phyloP scores from a whole-genome alignment of 2,888 invertebrate genomes.

The Blomia tropicalis region DNA sequence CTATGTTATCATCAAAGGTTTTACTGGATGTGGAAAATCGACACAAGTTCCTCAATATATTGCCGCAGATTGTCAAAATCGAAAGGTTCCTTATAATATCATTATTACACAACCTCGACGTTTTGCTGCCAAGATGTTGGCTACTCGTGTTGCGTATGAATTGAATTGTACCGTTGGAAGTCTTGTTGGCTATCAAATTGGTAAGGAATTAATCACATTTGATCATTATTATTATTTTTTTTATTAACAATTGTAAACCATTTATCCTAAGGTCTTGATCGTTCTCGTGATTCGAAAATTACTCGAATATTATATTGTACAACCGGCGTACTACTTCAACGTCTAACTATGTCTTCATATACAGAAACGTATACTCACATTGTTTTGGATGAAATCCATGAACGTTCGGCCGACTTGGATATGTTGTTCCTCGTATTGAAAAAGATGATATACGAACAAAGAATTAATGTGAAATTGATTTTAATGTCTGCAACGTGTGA shows the following conservation, averaged over 20 bases:
- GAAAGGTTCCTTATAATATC: slow-evolving; percentile 57
- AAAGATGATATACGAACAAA: slow-evolving; percentile 53
- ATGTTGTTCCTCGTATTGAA: slow-evolving; percentile 66
- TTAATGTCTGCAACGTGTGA: slow-evolving; percentile 90
- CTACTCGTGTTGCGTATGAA: slow-evolving; percentile 65
- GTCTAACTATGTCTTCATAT: slow-evolving; percentile 51
- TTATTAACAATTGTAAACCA: background rate
- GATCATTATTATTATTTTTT: background rate
- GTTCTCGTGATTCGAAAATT: slow-evolving; percentile 42
- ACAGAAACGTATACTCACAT: slow-evolving; percentile 69
- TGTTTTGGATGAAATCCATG: slow-evolving; percentile 83
- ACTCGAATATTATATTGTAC: slow-evolving; percentile 71
- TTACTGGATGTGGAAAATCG: slow-evolving; percentile 74
- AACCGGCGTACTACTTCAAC: slow-evolving; percentile 69
- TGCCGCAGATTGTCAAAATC: slow-evolving; percentile 51
- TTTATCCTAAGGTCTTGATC: slow-evolving; percentile 44
- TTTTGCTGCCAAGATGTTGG: slow-evolving; percentile 79
- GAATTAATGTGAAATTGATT: slow-evolving; percentile 51
- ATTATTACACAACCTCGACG: slow-evolving; percentile 81
- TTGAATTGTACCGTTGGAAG: slow-evolving; percentile 63
- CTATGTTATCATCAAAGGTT: slow-evolving; percentile 70
- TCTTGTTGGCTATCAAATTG: slow-evolving; percentile 74
- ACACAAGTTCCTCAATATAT: slow-evolving; percentile 76
- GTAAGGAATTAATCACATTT: slow-evolving; percentile 9
- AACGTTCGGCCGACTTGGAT: slow-evolving; percentile 79